A percentile compares a stretch with the other conserved stretches of the same genome.
Evolutionary conservation across 2,113 vertebrate species (phyloP).

Genomic region (Vombatus ursinus): DNA sequence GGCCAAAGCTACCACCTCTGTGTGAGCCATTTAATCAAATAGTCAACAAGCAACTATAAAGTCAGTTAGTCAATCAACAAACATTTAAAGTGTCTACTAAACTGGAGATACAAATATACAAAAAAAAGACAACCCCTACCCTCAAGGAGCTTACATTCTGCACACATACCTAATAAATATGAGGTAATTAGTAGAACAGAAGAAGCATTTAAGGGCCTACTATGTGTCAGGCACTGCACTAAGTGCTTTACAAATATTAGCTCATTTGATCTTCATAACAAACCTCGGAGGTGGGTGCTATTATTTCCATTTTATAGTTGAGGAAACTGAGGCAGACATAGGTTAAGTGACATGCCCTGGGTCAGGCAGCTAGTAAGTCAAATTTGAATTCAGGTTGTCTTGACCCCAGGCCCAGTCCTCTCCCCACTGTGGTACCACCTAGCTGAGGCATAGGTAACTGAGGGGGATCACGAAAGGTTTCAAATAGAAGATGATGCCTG

Average conservation of each 20-base stretch:
- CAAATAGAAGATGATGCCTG: not conserved
- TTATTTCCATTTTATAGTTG: not conserved
- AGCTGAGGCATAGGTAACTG: not conserved
- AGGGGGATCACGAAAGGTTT: not conserved
- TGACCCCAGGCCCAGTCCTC: not conserved
- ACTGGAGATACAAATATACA: no score
- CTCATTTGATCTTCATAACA: not conserved
- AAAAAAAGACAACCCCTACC: not conserved
- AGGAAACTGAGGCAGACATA: not conserved
- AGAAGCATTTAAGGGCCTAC: not conserved
- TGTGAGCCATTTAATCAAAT: not conserved
- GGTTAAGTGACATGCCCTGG: not conserved
- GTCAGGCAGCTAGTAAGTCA: not conserved
- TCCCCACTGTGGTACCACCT: not conserved
- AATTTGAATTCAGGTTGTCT: not conserved
- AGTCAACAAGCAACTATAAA: not conserved
- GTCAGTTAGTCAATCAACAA: not conserved
- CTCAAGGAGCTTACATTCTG: no score
- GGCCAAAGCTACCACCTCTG: not conserved
- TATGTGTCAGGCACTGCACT: not conserved
- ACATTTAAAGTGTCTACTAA: no score
- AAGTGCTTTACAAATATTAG: not conserved
- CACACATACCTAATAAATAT: not conserved
- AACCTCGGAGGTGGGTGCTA: not conserved
- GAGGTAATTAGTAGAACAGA: no score